These are phyloP conservation scores for Sipha flava DNA, from an alignment of 1,140 invertebrate genomes.

Conservation along the genomic window DNA sequence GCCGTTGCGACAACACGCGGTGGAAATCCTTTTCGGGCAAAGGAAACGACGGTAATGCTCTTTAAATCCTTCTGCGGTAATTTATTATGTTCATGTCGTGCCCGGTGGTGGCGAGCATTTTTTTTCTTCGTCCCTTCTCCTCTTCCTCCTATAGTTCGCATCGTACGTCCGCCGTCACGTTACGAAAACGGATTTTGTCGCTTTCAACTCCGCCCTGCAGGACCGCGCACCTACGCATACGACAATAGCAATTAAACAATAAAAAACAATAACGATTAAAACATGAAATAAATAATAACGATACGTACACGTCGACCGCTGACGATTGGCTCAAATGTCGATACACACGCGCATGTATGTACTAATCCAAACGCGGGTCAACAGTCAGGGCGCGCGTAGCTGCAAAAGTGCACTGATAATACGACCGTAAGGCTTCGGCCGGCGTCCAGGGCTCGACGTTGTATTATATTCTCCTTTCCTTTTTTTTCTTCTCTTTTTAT, in stretches of 20 bases:
- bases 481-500: too few species aligned
- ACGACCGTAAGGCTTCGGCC: background rate
- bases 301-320: too few species aligned
- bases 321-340: constrained; percentile 9
- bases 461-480: too few species aligned
- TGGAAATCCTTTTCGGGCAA: background rate
- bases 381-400: background rate
- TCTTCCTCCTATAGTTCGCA: background rate
- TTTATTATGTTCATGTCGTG: background rate
- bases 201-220: background rate
- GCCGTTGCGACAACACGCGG: background rate
- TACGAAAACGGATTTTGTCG: background rate
- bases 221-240: too few species aligned
- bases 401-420: constrained; percentile 14
- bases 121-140: background rate
- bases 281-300: background rate
- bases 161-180: background rate
- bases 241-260: too few species aligned
- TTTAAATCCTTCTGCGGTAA: constrained; percentile 6
- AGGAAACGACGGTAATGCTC: background rate
- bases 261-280: too few species aligned
- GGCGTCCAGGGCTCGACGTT: background rate
- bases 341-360: background rate
- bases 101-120: background rate
- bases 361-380: constrained; percentile 18